phyloP scores from a whole-genome alignment of 1,140 invertebrate species.

The Ephestia elutella region DNA sequence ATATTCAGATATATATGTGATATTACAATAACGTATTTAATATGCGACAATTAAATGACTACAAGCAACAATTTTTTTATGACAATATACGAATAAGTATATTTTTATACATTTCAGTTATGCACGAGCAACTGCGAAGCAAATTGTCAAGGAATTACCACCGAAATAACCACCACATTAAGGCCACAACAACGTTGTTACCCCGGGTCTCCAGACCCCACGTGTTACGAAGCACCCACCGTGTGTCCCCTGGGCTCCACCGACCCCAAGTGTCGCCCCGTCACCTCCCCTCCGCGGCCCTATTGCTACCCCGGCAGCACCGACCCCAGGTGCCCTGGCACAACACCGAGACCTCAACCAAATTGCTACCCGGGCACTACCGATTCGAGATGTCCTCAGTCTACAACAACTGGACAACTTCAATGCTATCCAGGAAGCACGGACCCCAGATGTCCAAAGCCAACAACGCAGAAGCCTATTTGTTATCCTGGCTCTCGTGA shows the following conservation, averaged over 20 bases:
- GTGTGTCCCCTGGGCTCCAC: slow-evolving; percentile 58
- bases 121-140: slow-evolving; percentile 61
- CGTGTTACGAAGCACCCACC: slow-evolving; percentile 18
- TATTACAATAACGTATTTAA: no score
- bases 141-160: slow-evolving; percentile 41
- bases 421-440: slow-evolving; percentile 51
- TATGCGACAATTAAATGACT: no score
- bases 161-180: slow-evolving; percentile 45
- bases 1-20: no score
- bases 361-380: slow-evolving; percentile 45
- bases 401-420: slow-evolving; percentile 20
- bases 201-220: slow-evolving; percentile 1
- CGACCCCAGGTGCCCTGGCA: slow-evolving; percentile 37
- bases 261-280: slow-evolving; percentile 57
- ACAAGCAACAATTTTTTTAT: no score
- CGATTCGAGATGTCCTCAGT: slow-evolving; percentile 23
- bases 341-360: slow-evolving; percentile 39
- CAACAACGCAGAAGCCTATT: slow-evolving; percentile 21
- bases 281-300: slow-evolving; percentile 24
- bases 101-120: slow-evolving; percentile 47
- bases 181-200: slow-evolving; percentile 9
- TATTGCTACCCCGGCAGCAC: slow-evolving; percentile 61
- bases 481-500: slow-evolving; percentile 68
- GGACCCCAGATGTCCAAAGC: slow-evolving; percentile 26
- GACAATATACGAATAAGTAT: no score